Percentiles rank a stretch among this genome's conserved stretches.
phyloP scores from a whole-genome alignment of 2,113 vertebrate genomes.

The Ailuropoda melanoleuca region DNA sequence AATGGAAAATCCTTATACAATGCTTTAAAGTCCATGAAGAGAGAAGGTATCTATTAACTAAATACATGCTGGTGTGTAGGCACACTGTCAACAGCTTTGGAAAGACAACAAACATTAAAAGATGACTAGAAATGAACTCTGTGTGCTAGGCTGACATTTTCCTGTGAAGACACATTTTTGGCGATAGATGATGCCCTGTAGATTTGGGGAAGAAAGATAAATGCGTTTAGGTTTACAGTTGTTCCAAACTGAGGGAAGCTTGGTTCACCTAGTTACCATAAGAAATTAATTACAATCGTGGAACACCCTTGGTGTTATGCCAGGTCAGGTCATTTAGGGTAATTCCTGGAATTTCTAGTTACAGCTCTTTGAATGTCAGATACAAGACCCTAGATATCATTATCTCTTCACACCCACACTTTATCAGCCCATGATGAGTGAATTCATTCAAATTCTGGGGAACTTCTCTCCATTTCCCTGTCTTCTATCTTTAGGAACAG shows the following conservation, averaged over 20 bases:
- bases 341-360: background rate
- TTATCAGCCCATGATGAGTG: background rate
- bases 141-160: conserved; percentile 13
- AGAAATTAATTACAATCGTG: background rate
- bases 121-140: background rate
- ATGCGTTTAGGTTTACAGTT: conserved; percentile 13
- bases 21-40: background rate
- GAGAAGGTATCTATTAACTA: background rate
- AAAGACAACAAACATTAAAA: conserved; percentile 5
- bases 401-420: background rate
- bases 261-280: conserved; percentile 16
- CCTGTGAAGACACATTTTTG: conserved; percentile 47
- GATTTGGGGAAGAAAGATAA: conserved; percentile 57
- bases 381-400: background rate
- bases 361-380: background rate
- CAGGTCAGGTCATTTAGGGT: background rate
- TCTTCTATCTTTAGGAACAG: background rate
- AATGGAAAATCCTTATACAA: background rate
- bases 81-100: background rate
- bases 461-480: background rate
- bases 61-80: background rate
- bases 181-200: conserved; percentile 57
- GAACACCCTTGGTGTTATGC: background rate
- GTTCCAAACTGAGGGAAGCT: background rate
- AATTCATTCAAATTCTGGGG: background rate